Evolutionary conservation across 2,888 invertebrate species (phyloP), one percentile per base, ranked within the genome.

Genomic region (Drosophila quinaria): DNA sequence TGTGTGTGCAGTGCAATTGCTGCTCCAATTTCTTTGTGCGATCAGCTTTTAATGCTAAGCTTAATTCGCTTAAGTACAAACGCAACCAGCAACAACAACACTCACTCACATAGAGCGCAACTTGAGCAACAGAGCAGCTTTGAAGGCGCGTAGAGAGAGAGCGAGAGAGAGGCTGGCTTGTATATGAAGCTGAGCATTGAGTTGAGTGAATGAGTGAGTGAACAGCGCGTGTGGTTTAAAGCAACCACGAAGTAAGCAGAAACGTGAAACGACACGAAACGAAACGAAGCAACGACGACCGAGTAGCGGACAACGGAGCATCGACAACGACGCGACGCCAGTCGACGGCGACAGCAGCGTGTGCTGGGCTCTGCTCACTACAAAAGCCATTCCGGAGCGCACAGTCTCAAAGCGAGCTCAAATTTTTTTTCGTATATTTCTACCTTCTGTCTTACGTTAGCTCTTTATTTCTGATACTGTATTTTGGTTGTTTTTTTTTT

Each of bases 321-420:
- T 70, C 70, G 72, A 77, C 73, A 82, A 65, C 62, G 70, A 78
- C 80, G 60, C 78, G 59, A 66, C 65, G 70, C 67, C 86, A 83
- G 81, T 82, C 73, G 86, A 81, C 73, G 66, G 82, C 86, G 80
- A 81, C 80, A 82, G 85, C 74, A 83, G 73, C 80, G 78, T 78
- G 81, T 60, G 77, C 75, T 78, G 66, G 75, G 64, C 76, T 67
- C 71, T 78, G 77, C 80, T 78, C 71, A 75, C 69, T 61, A 81
- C 72, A 75, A 79, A 78, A 81, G 76, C 80, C 79, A 79, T 72
- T 61, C 59, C 84, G 72, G 42, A 70, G 74, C 74, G 78, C 70
- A 81, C 77, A 71, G 80, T 70, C 75, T 70, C 75, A 67, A 74
- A 55, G 76, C 74, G 68, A 77, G 70, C 74, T 70, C 80, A 80